Evolutionary conservation across 2,797 vertebrate genomes (phyloP).

Genomic region (Phataginus tricuspis): DNA sequence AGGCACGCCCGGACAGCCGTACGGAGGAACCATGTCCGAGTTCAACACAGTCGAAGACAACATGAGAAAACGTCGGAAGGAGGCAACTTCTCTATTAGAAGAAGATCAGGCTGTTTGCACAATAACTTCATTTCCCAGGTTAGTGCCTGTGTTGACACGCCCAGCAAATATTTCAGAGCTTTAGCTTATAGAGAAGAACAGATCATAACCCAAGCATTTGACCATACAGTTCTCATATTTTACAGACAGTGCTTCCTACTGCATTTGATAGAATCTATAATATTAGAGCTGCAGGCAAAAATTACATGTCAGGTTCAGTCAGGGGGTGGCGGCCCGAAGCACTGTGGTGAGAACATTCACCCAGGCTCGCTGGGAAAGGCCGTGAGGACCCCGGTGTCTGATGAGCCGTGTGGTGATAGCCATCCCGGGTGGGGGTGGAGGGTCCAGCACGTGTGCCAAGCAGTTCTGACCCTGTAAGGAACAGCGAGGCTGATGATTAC

Average conservation of each 20-base stretch:
- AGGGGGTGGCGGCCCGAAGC: fast-evolving
- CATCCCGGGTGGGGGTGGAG: fast-evolving
- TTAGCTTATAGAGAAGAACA: not conserved
- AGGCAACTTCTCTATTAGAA: slow-evolving; percentile 93
- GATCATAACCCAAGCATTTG: not conserved
- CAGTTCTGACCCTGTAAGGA: not conserved
- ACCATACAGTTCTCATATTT: not conserved
- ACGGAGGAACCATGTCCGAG: slow-evolving; percentile 98
- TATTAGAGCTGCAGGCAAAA: fast-evolving
- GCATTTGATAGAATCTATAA: not conserved
- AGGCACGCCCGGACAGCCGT: slow-evolving; percentile 97
- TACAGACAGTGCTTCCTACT: fast-evolving
- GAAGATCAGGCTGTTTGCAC: slow-evolving; percentile 93
- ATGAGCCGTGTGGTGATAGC: not conserved
- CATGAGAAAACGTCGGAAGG: slow-evolving; percentile 95
- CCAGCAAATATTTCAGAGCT: not conserved
- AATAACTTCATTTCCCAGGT: slow-evolving; percentile 98
- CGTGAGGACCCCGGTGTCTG: no score
- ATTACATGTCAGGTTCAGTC: not conserved
- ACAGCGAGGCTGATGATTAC: not conserved
- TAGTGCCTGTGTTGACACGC: not conserved
- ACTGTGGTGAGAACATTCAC: not conserved
- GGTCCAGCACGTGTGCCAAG: not conserved
- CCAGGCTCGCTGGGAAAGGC: not conserved
- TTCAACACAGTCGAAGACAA: slow-evolving; percentile 99